Percentiles rank a stretch among this genome's conserved stretches.
These are phyloP conservation scores for Leptonema lineaticorne DNA, from an alignment of 1,140 invertebrate species.

Conservation along the genomic window DNA sequence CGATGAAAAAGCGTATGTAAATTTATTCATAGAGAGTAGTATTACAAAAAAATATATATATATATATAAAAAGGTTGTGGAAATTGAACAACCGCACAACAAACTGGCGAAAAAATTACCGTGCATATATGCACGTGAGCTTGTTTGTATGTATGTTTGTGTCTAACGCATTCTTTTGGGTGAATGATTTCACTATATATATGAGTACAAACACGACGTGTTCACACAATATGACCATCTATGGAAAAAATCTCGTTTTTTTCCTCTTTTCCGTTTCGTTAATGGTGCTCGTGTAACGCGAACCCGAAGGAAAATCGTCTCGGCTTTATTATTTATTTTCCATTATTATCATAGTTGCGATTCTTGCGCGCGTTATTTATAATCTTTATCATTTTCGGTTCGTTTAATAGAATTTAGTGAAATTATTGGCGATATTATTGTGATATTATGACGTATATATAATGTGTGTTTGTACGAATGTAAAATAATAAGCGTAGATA, in stretches of 20 bases:
- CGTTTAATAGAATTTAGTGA: too few relatives aligned
- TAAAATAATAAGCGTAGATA: too few relatives aligned
- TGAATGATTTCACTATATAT: constrained; percentile 12
- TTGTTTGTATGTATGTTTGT: constrained; percentile 3
- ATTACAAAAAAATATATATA: too few relatives aligned
- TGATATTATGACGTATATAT: too few relatives aligned
- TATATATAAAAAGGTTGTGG: constrained; percentile 21
- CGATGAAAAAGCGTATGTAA: constrained; percentile 13
- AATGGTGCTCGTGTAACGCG: too few relatives aligned
- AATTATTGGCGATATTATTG: too few relatives aligned
- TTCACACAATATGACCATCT: background rate
- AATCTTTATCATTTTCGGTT: constrained; percentile 9
- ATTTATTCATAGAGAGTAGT: constrained; percentile 25
- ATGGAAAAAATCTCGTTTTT: constrained; percentile 13
- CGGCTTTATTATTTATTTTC: too few relatives aligned
- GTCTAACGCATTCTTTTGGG: background rate
- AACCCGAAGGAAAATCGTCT: too few relatives aligned
- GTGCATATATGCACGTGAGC: background rate
- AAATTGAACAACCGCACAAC: constrained; percentile 24
- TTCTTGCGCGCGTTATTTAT: background rate
- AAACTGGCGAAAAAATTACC: constrained; percentile 9
- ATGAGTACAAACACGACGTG: too few relatives aligned
- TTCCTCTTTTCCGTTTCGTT: background rate
- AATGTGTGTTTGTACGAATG: too few relatives aligned
- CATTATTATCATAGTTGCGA: too few relatives aligned